Conservation (phyloP, 2,888 invertebrate genomes). For the Gymnosoma rotundatum region DNA sequence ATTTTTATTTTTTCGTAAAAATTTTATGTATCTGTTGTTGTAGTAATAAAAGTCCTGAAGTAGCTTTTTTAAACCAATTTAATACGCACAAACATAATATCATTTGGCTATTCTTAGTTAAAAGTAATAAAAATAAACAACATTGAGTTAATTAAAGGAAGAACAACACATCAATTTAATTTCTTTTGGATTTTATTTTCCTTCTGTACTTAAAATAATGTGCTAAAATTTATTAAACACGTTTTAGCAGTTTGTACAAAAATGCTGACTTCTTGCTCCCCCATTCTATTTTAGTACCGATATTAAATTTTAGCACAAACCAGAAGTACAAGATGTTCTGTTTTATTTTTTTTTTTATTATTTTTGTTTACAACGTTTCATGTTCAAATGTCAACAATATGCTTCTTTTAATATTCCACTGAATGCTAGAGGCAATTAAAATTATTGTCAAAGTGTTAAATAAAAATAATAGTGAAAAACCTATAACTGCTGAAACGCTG, state of each 20-base stretch:
- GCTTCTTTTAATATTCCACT: conserved; percentile 65
- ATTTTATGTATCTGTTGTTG: too few species aligned
- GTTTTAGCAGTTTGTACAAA: background rate
- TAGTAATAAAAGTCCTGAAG: too few species aligned
- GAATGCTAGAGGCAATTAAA: conserved; percentile 66
- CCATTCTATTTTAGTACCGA: background rate
- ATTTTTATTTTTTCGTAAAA: too few species aligned
- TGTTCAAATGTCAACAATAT: conserved; percentile 63
- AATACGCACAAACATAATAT: background rate
- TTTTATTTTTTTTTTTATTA: background rate
- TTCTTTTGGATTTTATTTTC: background rate
- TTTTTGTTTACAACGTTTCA: conserved; percentile 3
- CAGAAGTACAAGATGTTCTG: background rate
- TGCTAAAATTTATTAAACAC: conserved; percentile 24
- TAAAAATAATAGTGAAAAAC: conserved; percentile 1
- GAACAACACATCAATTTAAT: conserved; percentile 12
- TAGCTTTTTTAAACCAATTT: background rate
- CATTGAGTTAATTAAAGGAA: conserved; percentile 3
- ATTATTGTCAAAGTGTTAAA: conserved; percentile 63
- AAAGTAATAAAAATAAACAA: conserved; percentile 38
- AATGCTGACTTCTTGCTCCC: background rate
- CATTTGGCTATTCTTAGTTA: conserved; percentile 11
- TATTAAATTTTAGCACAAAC: conserved; percentile 2
- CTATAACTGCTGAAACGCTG: background rate
- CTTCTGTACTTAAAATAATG: conserved; percentile 4